Base-by-base conservation (phyloP, 30 jellyfish, hydroid and myxozoan species). In the Cassiopea andromeda region DNA sequence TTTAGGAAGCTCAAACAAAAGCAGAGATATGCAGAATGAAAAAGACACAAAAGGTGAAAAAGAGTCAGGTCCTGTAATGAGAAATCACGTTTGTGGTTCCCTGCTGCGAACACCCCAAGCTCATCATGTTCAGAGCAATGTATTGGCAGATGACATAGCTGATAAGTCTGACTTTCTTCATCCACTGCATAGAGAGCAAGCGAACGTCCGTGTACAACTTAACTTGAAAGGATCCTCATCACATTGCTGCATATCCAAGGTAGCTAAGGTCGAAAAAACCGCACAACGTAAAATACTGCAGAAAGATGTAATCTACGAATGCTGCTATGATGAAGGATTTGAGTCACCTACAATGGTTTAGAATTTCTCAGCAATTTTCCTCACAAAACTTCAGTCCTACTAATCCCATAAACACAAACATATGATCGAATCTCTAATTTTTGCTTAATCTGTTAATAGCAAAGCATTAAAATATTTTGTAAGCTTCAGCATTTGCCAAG, bases 161-260 rank as follows among this genome's bases (percentile, higher is more conserved):
- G 89, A 77, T 1, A 75, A 69, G 17, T 73, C 83, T 1, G 93
- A 73, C 15, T 77, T 86, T 12, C 70, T 86, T 48, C 93, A 75
- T 76, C 93, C 88, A 58, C 76, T 88, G 93, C 67, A 46, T 50
- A 45, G 85, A 15, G 93, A 86, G 49, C 90, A 75, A 81, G 85
- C 83, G 9, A 86, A 54, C 76, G 84, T 70, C 50, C 84, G 83
- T 44, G 70, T 86, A 7, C 88, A 60, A 73, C 89, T 75, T 46
- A 86, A 46, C 61, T 46, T 38, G 57, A 75, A 60, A 47, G 89
- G 93, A 10, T 64, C 73, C 4, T 73, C 73, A 7, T 16, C 88
- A 48, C 93, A 75, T 48, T 75, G 67, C 75, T 76, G 61, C 92
- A 71, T 70, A 7, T 44, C 93, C 66, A 76, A 61, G 57, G 78